Evolutionary conservation across 1,140 invertebrate species (phyloP), one percentile per base, ranked within the genome.

Genomic region (Ridgeia piscesae): DNA sequence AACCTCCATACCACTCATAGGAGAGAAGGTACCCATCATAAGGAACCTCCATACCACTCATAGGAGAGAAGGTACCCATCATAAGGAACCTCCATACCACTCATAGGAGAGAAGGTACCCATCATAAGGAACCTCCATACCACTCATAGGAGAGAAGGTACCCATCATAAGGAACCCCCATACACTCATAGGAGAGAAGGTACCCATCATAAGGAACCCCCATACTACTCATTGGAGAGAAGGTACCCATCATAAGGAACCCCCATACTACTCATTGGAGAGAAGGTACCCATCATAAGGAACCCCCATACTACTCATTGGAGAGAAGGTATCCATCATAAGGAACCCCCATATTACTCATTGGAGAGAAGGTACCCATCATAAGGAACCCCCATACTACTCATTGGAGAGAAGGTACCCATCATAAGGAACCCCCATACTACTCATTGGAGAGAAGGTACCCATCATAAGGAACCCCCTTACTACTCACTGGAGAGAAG

Each of bases 21-120:
- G 98, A 58, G 98, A 99, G 33, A 99, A 96, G 96, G 99, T 99
- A 0, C 99, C 99, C 99, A 99, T 99, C 99, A 99, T 99, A 0
- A 99, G 97, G 95, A 99, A 99, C 27, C 27, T 21, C 4, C 4
- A 11, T 42, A 42, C 58, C 17, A 94, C 95, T 94, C 96, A 98
- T 97, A 35, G 98, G 98, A 58, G 98, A 99, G 33, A 99, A 96
- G 96, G 99, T 99, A 0, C 99, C 99, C 99, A 99, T 99, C 99
- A 99, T 99, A 0, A 99, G 97, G 95, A 99, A 99, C 27, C 27
- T 21, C 4, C 4, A 11, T 42, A 42, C 58, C 17, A 94, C 95
- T 94, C 96, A 98, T 97, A 35, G 98, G 98, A 58, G 98, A 99
- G 33, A 99, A 96, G 96, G 99, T 99, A 0, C 99, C 99, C 99